Evolutionary conservation across 2,888 invertebrate species (phyloP), one percentile per base, ranked within the genome.

Genomic region (Leptarthrus brevirostris): DNA sequence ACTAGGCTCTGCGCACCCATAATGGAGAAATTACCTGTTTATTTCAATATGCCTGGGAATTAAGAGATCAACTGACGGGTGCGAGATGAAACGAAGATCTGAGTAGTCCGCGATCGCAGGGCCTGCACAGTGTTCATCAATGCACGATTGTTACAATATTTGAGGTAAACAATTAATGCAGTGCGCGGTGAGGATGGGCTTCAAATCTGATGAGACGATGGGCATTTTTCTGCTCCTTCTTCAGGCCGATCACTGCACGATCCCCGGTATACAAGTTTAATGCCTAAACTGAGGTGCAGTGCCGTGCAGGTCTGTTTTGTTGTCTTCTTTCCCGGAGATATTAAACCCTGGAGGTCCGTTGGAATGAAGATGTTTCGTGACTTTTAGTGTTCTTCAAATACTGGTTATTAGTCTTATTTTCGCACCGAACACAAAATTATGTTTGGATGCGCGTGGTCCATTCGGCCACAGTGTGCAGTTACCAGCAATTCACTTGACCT

Each of bases 331-430:
- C 10, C 4, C 34, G 69, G 30, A 14, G 20, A 69, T 69, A 52
- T 69, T 26, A 47, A 72, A 56, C 61, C 30, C 78, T 79, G 80
- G 80, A 80, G 81, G 80, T 79, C 79, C 77, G 77, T 74, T 77
- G 79, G 81, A 81, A 83, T 83, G 80, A 83, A 84, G 83, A 83
- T 79, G 83, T 82, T 83, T 83, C 84, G 83, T 83, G 83, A 84
- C 77, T 77, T 77, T 77, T 77, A 76, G 75, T 72, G 76, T 74
- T 56, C 56, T 74, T 70, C 72, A 77, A 77, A 74, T 74, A 74
- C 75, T 75, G 76, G 76, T 76, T 77, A 77, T 77, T 78, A 77
- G 76, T 76, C 75, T 76, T 76, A 75, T 75, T 75, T 77, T 77
- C 76, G 77, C 77, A 77, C 77, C 76, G 77, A 72, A 56, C 72